phyloP scores from a whole-genome alignment of 1,140 invertebrate species.

The Cephus cinctus region DNA sequence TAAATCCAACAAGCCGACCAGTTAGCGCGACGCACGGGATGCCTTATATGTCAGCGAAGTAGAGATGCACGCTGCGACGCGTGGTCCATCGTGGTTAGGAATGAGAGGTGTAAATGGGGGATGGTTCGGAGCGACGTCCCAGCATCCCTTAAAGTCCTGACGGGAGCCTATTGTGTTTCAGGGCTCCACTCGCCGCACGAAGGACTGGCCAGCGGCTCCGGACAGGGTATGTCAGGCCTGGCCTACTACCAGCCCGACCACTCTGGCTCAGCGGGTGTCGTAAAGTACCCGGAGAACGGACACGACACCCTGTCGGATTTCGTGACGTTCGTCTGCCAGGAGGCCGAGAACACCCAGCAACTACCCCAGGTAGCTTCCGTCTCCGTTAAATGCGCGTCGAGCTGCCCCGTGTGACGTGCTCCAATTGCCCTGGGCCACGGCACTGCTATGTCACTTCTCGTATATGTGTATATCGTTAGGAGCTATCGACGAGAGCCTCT shows the following conservation, averaged over 20 bases:
- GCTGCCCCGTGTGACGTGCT: conserved; percentile 33
- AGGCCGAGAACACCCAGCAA: conserved; percentile 80
- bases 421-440: conserved; percentile 36
- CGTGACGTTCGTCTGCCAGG: conserved; percentile 95
- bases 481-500: too few relatives aligned
- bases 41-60: too few relatives aligned
- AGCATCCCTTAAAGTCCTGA: too few relatives aligned
- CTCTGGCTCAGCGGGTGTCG: conserved; percentile 60
- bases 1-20: too few relatives aligned
- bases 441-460: too few relatives aligned
- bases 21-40: too few relatives aligned
- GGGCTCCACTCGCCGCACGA: conserved; percentile 62
- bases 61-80: too few relatives aligned
- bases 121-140: too few relatives aligned
- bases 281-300: conserved; percentile 79
- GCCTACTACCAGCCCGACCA: conserved; percentile 66
- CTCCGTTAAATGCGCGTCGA: conserved; percentile 25
- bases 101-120: too few relatives aligned
- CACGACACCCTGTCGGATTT: conserved; percentile 94
- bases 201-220: conserved; percentile 66
- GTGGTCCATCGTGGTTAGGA: too few relatives aligned
- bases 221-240: conserved; percentile 66
- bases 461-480: too few relatives aligned
- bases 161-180: conserved; percentile 47
- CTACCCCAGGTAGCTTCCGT: conserved; percentile 69